Conservation (phyloP, 2,888 invertebrate genomes). For the Ecliptopera silaceata region DNA sequence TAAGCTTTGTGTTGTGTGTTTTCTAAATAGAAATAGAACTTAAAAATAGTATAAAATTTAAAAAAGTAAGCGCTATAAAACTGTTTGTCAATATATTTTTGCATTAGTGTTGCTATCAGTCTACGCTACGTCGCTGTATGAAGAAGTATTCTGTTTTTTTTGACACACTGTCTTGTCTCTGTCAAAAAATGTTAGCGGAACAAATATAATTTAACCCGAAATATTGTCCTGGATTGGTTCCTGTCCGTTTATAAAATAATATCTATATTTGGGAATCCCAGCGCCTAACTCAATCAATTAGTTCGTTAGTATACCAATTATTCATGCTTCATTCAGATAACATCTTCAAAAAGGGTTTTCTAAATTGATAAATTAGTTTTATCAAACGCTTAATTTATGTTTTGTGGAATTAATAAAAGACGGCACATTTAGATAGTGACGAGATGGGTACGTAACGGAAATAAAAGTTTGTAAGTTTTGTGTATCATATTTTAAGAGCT, state of each 20-base stretch:
- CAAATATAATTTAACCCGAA: background rate
- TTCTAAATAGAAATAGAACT: no score
- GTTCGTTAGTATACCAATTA: slow-evolving; percentile 19
- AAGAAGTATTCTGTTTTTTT: no score
- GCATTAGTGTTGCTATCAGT: no score
- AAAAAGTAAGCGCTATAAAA: no score
- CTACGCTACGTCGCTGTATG: no score
- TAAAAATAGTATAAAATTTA: no score
- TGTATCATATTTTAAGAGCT: no score
- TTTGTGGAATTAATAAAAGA: slow-evolving; percentile 3
- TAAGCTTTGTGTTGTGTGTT: no score
- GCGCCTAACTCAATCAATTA: slow-evolving; percentile 23
- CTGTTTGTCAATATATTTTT: no score
- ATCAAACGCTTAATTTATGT: slow-evolving; percentile 14
- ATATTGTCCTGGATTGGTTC: background rate
- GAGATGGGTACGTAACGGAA: background rate
- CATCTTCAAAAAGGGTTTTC: slow-evolving; percentile 16
- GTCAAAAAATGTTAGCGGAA: no score
- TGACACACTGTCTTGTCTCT: no score
- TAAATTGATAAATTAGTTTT: slow-evolving; percentile 21
- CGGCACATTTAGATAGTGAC: background rate
- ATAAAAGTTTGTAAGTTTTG: no score
- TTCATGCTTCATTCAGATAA: slow-evolving; percentile 22
- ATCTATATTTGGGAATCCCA: slow-evolving; percentile 9
- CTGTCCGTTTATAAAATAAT: background rate